phyloP scores from a whole-genome alignment of 2,113 vertebrate genomes.

The Elachura formosa region DNA sequence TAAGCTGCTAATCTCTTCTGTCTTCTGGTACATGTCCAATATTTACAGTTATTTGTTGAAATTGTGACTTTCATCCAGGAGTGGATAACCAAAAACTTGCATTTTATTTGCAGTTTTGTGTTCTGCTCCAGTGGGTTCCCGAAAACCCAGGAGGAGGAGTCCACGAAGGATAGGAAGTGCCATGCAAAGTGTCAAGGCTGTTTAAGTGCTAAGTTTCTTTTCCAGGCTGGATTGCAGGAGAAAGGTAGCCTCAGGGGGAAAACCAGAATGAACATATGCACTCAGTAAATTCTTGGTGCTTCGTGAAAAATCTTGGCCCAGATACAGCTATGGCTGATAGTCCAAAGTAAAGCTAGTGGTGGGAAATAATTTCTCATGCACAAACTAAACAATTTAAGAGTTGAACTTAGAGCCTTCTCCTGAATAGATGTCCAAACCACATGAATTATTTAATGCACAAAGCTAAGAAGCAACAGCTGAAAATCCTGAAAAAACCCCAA shows the following conservation, averaged over 20 bases:
- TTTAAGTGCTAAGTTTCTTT: slow-evolving; percentile 24
- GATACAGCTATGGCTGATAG: slow-evolving; percentile 49
- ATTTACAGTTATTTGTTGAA: neutral
- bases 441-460: neutral
- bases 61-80: neutral
- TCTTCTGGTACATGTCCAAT: neutral
- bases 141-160: neutral
- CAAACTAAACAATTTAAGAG: neutral
- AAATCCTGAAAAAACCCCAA: neutral
- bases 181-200: neutral
- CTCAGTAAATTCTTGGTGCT: slow-evolving; percentile 63
- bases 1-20: neutral
- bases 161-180: neutral
- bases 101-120: neutral
- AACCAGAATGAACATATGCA: slow-evolving; percentile 19
- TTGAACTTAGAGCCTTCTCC: slow-evolving; percentile 1
- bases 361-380: neutral
- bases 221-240: slow-evolving; percentile 29
- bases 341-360: slow-evolving; percentile 3
- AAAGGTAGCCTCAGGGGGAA: slow-evolving; percentile 17
- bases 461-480: neutral
- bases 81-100: neutral
- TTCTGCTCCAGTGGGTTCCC: neutral
- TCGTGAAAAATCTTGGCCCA: slow-evolving; percentile 53
- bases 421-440: neutral